Percentiles rank a stretch among this genome's conserved stretches.
Evolutionary conservation across 2,797 vertebrate genomes (phyloP).

Genomic region (Phataginus tricuspis): DNA sequence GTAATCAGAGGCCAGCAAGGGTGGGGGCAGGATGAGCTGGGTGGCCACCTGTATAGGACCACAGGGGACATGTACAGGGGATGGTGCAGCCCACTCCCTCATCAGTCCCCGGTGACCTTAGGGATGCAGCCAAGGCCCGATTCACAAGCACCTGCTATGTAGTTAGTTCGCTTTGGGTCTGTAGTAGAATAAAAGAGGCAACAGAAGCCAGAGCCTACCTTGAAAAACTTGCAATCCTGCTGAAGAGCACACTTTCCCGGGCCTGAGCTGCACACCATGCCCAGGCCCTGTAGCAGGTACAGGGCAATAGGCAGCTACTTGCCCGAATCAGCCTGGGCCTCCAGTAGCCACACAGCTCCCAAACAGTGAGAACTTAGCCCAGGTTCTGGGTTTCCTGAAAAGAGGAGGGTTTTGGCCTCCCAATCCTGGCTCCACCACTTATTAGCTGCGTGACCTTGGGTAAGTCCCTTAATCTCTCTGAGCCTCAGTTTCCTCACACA

Average conservation of each 20-base stretch:
- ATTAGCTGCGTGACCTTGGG: conserved; percentile 46
- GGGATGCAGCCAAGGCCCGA: not conserved
- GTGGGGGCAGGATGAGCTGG: not conserved
- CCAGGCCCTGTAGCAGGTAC: not conserved
- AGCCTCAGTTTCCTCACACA: not conserved
- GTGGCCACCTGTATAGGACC: not conserved
- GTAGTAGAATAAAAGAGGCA: not conserved
- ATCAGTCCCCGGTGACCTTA: not conserved
- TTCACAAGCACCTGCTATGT: not conserved
- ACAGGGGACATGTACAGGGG: not conserved
- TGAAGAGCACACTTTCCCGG: not conserved
- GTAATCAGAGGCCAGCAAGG: not conserved
- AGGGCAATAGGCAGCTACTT: not conserved
- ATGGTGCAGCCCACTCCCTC: no score
- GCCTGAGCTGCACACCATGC: not conserved
- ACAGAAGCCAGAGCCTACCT: not conserved
- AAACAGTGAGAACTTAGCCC: not conserved
- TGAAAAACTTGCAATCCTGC: not conserved
- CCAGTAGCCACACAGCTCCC: not conserved
- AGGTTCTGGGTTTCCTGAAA: not conserved
- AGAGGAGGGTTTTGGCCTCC: conserved; percentile 2
- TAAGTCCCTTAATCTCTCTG: conserved; percentile 51
- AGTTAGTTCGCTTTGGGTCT: not conserved
- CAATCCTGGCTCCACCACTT: conserved; percentile 47
- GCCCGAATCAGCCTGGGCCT: not conserved